phyloP scores from a whole-genome alignment of 2,113 vertebrate genomes.

The Benitochromis conjunctus region DNA sequence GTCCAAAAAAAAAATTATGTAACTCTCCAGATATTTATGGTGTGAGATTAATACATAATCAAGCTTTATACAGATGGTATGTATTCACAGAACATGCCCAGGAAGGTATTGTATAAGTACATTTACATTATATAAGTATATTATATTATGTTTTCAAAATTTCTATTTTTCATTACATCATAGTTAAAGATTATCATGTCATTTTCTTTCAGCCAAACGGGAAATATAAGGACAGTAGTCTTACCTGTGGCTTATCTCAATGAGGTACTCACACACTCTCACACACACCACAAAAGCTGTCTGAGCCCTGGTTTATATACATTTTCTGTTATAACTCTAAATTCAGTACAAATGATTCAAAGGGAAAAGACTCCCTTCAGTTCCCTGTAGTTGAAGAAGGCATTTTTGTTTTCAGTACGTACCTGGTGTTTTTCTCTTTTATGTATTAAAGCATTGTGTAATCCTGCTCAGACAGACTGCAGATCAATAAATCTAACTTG shows the following conservation, averaged over 20 bases:
- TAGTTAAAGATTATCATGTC: background rate
- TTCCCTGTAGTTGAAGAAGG: background rate
- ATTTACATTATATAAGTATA: background rate
- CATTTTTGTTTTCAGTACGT: background rate
- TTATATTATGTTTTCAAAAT: background rate
- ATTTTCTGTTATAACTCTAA: background rate
- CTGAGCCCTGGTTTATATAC: background rate
- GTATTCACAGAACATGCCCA: background rate
- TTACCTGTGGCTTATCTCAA: constrained; percentile 92
- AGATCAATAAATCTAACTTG: background rate
- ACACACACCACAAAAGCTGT: background rate
- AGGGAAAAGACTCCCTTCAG: background rate
- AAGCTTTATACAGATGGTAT: background rate
- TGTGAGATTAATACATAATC: background rate
- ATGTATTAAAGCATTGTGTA: background rate
- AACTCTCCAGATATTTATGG: background rate
- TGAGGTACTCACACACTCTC: constrained; percentile 67
- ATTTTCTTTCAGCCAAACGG: constrained; percentile 77
- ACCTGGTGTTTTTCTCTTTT: background rate
- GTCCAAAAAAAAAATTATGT: background rate
- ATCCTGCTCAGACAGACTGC: background rate
- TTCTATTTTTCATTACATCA: background rate
- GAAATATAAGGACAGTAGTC: constrained; percentile 77
- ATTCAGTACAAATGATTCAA: background rate
- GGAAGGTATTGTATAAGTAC: background rate